These are phyloP conservation scores for Desmodus rotundus DNA, from an alignment of 2,113 vertebrate species.

Conservation along the genomic window DNA sequence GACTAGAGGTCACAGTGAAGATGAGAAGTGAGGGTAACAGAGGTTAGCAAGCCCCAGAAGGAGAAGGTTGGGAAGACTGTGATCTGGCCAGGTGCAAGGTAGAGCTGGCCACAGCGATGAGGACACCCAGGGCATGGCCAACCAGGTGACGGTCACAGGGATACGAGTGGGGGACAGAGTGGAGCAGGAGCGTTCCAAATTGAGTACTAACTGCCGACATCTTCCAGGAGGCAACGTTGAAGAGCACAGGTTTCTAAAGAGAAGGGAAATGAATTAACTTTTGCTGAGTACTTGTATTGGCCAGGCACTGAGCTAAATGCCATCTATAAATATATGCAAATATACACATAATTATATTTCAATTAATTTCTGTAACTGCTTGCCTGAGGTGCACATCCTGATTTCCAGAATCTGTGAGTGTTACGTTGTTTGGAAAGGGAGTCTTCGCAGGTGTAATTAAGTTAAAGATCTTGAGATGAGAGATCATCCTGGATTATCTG, in stretches of 20 bases:
- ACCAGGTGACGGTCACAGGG: background rate
- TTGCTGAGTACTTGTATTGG: background rate
- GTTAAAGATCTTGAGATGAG: background rate
- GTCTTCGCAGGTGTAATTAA: background rate
- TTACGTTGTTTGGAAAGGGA: background rate
- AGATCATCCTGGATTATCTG: background rate
- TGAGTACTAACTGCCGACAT: background rate
- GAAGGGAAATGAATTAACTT: background rate
- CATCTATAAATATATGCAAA: background rate
- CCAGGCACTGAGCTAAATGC: background rate
- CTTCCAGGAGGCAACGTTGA: background rate
- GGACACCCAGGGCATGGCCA: background rate
- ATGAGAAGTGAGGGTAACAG: background rate
- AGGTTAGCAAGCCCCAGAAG: background rate
- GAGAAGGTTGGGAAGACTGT: background rate
- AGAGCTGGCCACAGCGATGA: background rate
- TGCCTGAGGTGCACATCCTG: background rate
- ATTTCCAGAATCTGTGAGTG: background rate
- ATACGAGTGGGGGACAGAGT: rapidly evolving
- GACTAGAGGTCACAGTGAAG: background rate
- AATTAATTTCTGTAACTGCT: background rate
- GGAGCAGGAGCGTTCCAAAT: background rate
- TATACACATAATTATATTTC: background rate
- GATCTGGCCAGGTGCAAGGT: background rate
- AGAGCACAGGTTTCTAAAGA: background rate